phyloP scores from a whole-genome alignment of 2,113 vertebrate species.

The Podarcis raffonei region DNA sequence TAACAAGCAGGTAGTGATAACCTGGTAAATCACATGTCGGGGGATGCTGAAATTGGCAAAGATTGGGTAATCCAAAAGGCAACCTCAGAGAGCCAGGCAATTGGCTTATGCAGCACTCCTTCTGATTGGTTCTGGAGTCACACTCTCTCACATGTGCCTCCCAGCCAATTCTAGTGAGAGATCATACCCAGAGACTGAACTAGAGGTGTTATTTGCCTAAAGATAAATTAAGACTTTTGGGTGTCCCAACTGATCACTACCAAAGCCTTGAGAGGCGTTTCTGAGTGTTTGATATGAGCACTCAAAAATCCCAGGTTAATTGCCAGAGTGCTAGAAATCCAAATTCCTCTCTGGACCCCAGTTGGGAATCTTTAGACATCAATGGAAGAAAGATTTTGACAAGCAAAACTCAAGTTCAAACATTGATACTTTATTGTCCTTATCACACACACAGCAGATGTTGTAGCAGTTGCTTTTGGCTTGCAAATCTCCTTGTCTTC shows the following conservation, averaged over 20 bases:
- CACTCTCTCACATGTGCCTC: not conserved
- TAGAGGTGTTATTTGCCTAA: not conserved
- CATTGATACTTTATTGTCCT: not conserved
- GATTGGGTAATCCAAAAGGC: not conserved
- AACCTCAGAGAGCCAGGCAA: not conserved
- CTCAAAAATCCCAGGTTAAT: not conserved
- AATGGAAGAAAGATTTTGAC: not conserved
- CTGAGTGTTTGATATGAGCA: not conserved
- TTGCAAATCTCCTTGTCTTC: slow-evolving; percentile 6
- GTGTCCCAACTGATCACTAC: not conserved
- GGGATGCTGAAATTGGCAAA: not conserved
- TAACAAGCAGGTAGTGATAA: not conserved
- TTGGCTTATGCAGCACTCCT: not conserved
- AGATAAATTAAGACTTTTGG: not conserved
- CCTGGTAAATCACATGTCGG: no score
- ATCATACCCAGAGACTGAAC: not conserved
- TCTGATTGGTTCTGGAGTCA: not conserved
- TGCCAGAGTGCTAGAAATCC: not conserved
- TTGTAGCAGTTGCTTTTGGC: not conserved
- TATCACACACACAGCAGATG: not conserved
- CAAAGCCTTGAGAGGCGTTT: not conserved
- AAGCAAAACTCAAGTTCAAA: not conserved
- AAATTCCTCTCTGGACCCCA: not conserved
- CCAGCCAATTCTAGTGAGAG: not conserved
- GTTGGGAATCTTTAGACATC: not conserved